Evolutionary conservation across 1,140 invertebrate genomes (phyloP).

Genomic region (Potamilus streckersoni): DNA sequence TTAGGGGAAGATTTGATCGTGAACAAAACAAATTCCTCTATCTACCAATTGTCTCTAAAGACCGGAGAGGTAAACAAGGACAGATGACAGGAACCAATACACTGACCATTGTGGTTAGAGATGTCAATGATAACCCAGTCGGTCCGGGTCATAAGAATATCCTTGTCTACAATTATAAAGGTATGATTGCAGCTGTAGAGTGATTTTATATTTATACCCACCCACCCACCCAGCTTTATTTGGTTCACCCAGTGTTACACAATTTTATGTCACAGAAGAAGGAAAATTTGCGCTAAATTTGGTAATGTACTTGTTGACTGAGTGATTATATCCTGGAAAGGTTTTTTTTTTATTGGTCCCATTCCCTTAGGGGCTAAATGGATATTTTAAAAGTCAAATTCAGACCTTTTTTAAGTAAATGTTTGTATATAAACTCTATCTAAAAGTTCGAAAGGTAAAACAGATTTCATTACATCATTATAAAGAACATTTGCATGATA

Average conservation of each 20-base stretch:
- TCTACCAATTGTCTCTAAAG: constrained; percentile 56
- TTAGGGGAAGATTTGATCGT: constrained; percentile 80
- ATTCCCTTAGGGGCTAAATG: too few relatives aligned
- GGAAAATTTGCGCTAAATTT: too few relatives aligned
- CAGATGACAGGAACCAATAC: constrained; percentile 91
- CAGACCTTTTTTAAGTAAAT: too few relatives aligned
- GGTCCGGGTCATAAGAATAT: constrained; percentile 95
- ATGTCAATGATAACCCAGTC: constrained; percentile 97
- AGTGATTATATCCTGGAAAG: too few relatives aligned
- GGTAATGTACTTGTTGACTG: too few relatives aligned
- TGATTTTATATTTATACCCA: neutral
- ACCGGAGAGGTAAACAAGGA: constrained; percentile 40
- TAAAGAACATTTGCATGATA: too few relatives aligned
- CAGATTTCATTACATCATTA: too few relatives aligned
- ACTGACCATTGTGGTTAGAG: constrained; percentile 93
- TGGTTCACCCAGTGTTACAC: neutral
- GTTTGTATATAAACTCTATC: too few relatives aligned
- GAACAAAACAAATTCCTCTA: constrained; percentile 79
- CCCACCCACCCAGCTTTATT: neutral
- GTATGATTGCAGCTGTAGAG: constrained; percentile 64
- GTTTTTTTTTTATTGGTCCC: too few relatives aligned
- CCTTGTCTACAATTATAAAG: constrained; percentile 94
- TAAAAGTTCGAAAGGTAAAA: too few relatives aligned
- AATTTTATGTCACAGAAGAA: too few relatives aligned
- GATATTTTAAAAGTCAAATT: too few relatives aligned